These are phyloP conservation scores for Zalophus californianus DNA, from an alignment of 2,797 vertebrate species.

Conservation along the genomic window DNA sequence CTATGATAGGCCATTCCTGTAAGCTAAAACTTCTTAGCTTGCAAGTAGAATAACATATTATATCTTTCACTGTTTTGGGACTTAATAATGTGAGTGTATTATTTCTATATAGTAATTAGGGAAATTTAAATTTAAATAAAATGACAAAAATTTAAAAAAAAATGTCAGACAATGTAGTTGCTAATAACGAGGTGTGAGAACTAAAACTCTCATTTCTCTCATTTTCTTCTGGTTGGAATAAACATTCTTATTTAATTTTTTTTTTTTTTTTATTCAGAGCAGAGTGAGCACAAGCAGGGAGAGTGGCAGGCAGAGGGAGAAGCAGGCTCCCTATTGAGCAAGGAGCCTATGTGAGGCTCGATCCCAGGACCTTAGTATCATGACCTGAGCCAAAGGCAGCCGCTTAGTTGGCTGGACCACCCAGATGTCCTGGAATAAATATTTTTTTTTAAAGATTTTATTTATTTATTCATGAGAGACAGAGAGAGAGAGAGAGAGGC, in stretches of 20 bases:
- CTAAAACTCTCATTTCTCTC: neutral
- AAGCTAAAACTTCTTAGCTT: neutral
- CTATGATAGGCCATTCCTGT: neutral
- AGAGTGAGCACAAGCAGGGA: too few relatives aligned
- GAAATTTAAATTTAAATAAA: conserved; percentile 17
- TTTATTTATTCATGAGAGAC: too few relatives aligned
- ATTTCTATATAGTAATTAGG: neutral
- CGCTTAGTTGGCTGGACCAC: too few relatives aligned
- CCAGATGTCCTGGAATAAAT: neutral
- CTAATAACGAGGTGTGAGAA: neutral
- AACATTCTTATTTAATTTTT: neutral
- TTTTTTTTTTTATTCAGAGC: too few relatives aligned
- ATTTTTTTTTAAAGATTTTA: too few relatives aligned
- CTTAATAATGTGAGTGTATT: neutral
- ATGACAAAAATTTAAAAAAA: neutral
- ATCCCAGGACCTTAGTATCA: too few relatives aligned
- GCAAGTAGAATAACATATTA: neutral
- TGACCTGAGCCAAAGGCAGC: too few relatives aligned
- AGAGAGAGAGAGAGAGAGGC: too few relatives aligned
- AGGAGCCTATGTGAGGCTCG: too few relatives aligned
- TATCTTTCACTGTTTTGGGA: neutral
- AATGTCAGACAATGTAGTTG: neutral
- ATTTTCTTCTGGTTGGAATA: neutral
- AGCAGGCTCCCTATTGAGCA: too few relatives aligned
- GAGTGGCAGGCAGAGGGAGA: too few relatives aligned